Evolutionary conservation across 2,797 vertebrate genomes (phyloP).

Genomic region (Acrossocheilus wenchowensis): DNA sequence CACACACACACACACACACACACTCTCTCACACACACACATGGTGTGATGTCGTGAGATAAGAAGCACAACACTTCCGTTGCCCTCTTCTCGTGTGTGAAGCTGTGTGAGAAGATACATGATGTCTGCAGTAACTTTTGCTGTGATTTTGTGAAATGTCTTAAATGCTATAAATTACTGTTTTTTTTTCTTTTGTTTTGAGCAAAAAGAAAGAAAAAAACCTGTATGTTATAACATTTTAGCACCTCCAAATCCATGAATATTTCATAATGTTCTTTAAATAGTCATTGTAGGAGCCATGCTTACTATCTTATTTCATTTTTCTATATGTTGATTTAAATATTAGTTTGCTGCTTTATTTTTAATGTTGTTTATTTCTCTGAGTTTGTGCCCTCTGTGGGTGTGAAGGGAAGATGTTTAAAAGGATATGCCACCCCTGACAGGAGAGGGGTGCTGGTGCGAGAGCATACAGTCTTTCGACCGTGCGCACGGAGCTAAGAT

Average conservation of each 20-base stretch:
- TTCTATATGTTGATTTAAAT: background rate
- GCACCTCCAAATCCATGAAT: no score
- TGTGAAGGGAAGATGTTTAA: background rate
- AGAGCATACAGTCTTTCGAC: no score
- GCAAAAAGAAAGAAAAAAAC: no score
- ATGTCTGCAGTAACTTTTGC: no score
- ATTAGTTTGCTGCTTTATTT: background rate
- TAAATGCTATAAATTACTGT: no score
- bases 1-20: no score
- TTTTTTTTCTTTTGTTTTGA: no score
- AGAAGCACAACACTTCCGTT: no score
- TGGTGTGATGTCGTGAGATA: fast-evolving
- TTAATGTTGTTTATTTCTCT: background rate
- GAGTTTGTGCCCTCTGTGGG: background rate
- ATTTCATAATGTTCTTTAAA: fast-evolving
- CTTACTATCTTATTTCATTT: background rate
- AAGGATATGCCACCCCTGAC: background rate
- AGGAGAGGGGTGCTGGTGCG: background rate
- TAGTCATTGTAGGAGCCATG: background rate
- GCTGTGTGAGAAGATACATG: no score
- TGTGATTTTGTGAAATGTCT: no score
- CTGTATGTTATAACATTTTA: no score
- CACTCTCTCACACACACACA: fast-evolving
- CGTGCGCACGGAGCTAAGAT: background rate
- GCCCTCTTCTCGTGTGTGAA: no score